Percentiles rank a stretch among this genome's conserved stretches.
Evolutionary conservation across 2,113 vertebrate genomes (phyloP).

Genomic region (Psittacara wagleri): DNA sequence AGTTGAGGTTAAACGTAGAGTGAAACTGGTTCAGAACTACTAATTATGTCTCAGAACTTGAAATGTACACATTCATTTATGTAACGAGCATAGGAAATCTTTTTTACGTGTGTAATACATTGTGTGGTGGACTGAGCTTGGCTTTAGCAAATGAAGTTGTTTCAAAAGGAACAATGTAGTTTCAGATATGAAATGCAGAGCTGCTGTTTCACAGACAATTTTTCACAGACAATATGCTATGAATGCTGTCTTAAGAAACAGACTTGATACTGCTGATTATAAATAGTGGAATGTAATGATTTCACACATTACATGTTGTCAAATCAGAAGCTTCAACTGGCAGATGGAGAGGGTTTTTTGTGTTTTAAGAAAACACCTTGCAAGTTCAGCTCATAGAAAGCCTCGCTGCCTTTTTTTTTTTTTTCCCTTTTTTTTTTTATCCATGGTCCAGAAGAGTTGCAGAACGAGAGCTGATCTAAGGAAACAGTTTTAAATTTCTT

Average conservation of each 20-base stretch:
- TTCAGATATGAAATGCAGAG: neutral
- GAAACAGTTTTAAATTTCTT: neutral
- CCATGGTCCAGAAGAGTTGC: neutral
- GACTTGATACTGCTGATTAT: neutral
- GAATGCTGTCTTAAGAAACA: neutral
- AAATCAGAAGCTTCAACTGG: neutral
- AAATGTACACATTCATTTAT: neutral
- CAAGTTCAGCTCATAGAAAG: neutral
- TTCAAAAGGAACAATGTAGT: neutral
- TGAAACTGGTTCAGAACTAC: neutral
- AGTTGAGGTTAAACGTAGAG: neutral
- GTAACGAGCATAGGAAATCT: neutral
- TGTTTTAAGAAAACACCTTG: neutral
- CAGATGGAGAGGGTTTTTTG: neutral
- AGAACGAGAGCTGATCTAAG: neutral
- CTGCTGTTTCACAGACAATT: neutral
- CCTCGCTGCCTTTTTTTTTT: neutral
- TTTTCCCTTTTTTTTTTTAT: neutral
- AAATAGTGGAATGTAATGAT: neutral
- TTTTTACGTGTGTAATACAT: neutral
- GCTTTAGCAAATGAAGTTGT: neutral
- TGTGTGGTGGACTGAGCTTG: neutral
- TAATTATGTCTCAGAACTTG: neutral
- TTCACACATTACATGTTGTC: neutral
- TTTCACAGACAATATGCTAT: neutral